Evolutionary conservation across 2,797 vertebrate species (phyloP).

Genomic region (Prunella strophiata): DNA sequence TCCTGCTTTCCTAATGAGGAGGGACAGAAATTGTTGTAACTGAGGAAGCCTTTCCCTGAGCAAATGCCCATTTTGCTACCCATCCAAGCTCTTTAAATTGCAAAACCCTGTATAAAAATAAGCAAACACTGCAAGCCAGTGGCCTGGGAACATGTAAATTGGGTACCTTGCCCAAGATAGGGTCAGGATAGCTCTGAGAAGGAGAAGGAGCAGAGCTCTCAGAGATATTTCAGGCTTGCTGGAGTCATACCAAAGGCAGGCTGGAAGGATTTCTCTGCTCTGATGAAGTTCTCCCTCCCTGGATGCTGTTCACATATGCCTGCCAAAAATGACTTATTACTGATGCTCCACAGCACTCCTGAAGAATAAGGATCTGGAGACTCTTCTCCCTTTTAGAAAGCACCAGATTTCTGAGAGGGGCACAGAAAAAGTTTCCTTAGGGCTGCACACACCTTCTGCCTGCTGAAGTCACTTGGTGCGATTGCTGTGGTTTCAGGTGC

Average conservation of each 20-base stretch:
- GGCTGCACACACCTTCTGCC: neutral
- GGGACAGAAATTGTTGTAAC: neutral
- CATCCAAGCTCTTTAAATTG: neutral
- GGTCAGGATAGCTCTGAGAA: neutral
- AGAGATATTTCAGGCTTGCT: neutral
- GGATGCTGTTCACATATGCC: neutral
- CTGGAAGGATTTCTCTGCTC: neutral
- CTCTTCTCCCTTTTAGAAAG: neutral
- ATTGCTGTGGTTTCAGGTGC: neutral
- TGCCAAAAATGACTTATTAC: neutral
- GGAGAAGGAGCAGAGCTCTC: neutral
- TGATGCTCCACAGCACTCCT: neutral
- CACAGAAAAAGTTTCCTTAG: neutral
- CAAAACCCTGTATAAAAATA: neutral
- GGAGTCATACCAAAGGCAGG: neutral
- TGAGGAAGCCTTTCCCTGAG: neutral
- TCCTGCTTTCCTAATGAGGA: neutral
- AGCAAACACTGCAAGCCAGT: neutral
- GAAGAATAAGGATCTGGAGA: neutral
- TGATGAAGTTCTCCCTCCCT: neutral
- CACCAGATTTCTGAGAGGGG: neutral
- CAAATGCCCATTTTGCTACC: neutral
- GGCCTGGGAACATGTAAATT: neutral
- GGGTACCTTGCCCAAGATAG: neutral
- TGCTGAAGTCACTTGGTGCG: neutral